Base-by-base conservation (phyloP, 2,797 vertebrate species). In the Poeciliopsis paucimaculata region DNA sequence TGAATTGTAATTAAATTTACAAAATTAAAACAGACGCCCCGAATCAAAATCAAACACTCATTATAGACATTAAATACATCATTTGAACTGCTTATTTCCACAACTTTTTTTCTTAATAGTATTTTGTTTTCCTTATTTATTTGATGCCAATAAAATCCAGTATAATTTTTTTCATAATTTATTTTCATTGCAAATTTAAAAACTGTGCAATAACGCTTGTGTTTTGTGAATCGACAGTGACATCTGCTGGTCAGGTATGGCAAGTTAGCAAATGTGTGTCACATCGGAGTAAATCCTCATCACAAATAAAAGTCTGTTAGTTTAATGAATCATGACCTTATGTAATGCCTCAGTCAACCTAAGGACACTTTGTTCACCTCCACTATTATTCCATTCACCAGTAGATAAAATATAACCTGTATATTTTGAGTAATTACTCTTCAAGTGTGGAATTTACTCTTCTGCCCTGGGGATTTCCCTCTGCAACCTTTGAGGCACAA, bases 211-310 rank as follows among this genome's bases (percentile, higher is more conserved):
- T 26, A 31, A 2, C 31, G 18, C 23, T 2, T 76, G 23, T 76
- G 6, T 83, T 88, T 78, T 84, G 23, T 77, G 68, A 72, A 41
- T 51, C 72, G 86, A 89, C 64, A 82, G 55, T 28, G 92, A 84
- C 93, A 89, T 88, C 92, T 93, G 82, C 84, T 93, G 92, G 87
- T 78, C 47, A 72, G 2, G 0, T 46, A 3, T 78, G 45, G 26
- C 72, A 34, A 72, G 88, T 51, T 79, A 64, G 51, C 73, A 60
- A 2, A 53, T 16, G 12, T 34, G 23, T 77, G 64, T 53, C 23
- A 76, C 62, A 34, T 28, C 28, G 51, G 18, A 11, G 8, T 11
- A 43, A 43, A 71, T 28, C 70, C 62, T 51, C 11, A 53, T 74
- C 45, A 72, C 5, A 53, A 75, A 74, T 77, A 1, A 43, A 77